These are phyloP conservation scores for Drosophila monieri DNA, from an alignment of 2,888 invertebrate species.

Conservation along the genomic window DNA sequence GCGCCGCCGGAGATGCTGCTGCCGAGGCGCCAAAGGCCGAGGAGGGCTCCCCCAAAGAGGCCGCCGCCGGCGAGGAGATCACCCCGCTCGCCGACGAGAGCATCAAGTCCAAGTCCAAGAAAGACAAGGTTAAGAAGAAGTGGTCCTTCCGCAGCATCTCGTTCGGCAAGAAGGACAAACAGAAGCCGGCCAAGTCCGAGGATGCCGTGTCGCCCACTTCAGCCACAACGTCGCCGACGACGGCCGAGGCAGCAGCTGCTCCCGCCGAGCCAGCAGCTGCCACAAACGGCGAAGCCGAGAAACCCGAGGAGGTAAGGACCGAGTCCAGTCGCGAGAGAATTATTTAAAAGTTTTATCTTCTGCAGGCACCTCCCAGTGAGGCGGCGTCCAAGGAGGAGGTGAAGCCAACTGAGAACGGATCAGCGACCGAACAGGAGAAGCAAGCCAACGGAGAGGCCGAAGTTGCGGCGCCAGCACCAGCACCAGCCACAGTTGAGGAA, in stretches of 20 bases:
- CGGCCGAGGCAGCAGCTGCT: constrained; percentile 45
- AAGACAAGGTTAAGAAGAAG: constrained; percentile 92
- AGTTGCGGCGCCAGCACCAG: constrained; percentile 45
- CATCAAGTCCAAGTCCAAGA: constrained; percentile 87
- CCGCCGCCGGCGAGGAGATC: constrained; percentile 73
- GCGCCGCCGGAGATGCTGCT: constrained; percentile 45
- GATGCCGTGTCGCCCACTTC: constrained; percentile 82
- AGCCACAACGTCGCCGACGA: constrained; percentile 53
- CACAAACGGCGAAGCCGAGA: constrained; percentile 86
- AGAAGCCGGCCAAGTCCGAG: constrained; percentile 90
- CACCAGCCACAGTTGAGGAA: constrained; percentile 60
- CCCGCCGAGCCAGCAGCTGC: constrained; percentile 55
- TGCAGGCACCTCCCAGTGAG: constrained; percentile 28
- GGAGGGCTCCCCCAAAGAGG: constrained; percentile 69
- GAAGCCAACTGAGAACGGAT: constrained; percentile 72
- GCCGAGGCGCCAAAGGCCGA: constrained; percentile 74
- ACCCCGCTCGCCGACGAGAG: constrained; percentile 81
- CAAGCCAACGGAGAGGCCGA: constrained; percentile 67
- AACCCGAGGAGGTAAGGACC: constrained; percentile 87
- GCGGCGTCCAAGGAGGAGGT: constrained; percentile 53
- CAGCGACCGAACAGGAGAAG: constrained; percentile 66
- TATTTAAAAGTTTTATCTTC: no score
- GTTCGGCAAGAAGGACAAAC: constrained; percentile 94
- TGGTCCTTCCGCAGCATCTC: constrained; percentile 95
- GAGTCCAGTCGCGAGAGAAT: no score